These are phyloP conservation scores for Paramormyrops kingsleyae DNA, from an alignment of 2,113 vertebrate species.

Conservation along the genomic window DNA sequence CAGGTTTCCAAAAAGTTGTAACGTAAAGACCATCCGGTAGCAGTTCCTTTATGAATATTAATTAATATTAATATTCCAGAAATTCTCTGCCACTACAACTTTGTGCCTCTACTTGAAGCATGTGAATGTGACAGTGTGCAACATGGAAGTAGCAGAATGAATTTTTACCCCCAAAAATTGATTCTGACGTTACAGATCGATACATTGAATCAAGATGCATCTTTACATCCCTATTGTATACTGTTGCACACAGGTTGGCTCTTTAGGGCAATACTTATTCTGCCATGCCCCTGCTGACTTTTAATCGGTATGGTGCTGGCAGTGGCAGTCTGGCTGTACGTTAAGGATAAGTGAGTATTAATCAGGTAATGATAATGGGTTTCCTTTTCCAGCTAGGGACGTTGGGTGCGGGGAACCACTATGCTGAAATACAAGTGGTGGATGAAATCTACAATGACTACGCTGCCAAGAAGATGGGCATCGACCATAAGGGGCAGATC, in stretches of 20 bases:
- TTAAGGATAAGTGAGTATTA: neutral
- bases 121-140: neutral
- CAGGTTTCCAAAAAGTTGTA: no score
- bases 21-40: no score
- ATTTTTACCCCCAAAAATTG: neutral
- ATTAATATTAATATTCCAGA: neutral
- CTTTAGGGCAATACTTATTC: neutral
- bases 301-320: neutral
- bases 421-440: conserved; percentile 94
- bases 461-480: conserved; percentile 96
- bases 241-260: neutral
- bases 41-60: no score
- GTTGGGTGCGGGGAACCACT: conserved; percentile 94
- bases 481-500: conserved; percentile 94
- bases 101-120: neutral
- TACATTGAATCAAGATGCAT: neutral
- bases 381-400: conserved; percentile 73
- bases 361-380: neutral
- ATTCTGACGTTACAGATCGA: neutral
- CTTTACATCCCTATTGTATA: neutral
- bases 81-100: neutral
- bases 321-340: neutral
- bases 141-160: neutral
- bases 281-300: neutral
- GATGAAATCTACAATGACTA: conserved; percentile 97